Percentiles rank a stretch among this genome's conserved stretches.
Evolutionary conservation across 2,113 vertebrate species (phyloP).

Genomic region (Cynoglossus semilaevis): DNA sequence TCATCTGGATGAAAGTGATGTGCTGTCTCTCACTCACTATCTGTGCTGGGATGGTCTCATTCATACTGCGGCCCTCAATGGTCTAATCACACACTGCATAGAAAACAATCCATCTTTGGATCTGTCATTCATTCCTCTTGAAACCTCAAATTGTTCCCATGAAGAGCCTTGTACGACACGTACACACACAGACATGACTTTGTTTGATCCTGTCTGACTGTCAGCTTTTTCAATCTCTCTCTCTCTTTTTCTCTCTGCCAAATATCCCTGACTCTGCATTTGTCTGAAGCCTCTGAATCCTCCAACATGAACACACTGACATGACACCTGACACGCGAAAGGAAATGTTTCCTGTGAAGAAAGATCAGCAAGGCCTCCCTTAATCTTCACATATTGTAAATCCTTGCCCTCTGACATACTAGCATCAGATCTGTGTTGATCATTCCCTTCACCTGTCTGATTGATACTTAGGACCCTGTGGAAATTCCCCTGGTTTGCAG

Average conservation of each 20-base stretch:
- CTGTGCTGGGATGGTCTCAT: slow-evolving; percentile 68
- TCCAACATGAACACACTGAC: slow-evolving; percentile 3
- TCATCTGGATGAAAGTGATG: slow-evolving; percentile 43
- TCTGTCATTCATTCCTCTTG: slow-evolving; percentile 73
- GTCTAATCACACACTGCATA: slow-evolving; percentile 70
- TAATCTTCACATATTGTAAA: slow-evolving; percentile 5
- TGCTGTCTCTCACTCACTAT: slow-evolving; percentile 71
- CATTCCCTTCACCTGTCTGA: slow-evolving; percentile 2
- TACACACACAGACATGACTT: slow-evolving; percentile 13
- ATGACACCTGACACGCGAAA: not conserved
- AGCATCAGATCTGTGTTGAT: not conserved
- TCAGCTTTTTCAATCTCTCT: too few relatives aligned
- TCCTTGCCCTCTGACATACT: slow-evolving; percentile 17
- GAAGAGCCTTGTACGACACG: slow-evolving; percentile 47
- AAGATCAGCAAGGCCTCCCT: slow-evolving; percentile 1
- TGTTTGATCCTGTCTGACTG: slow-evolving; percentile 60
- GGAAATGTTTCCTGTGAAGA: slow-evolving; percentile 26
- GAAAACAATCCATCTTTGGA: slow-evolving; percentile 75
- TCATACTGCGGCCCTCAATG: slow-evolving; percentile 69
- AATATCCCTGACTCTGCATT: slow-evolving; percentile 22
- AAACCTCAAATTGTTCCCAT: slow-evolving; percentile 78
- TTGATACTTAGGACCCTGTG: not conserved
- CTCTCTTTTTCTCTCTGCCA: slow-evolving; percentile 16
- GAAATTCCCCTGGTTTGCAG: slow-evolving; percentile 18
- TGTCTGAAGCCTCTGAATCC: slow-evolving; percentile 4